These are phyloP conservation scores for Macquaria australasica DNA, from an alignment of 2,113 vertebrate genomes.

Conservation along the genomic window DNA sequence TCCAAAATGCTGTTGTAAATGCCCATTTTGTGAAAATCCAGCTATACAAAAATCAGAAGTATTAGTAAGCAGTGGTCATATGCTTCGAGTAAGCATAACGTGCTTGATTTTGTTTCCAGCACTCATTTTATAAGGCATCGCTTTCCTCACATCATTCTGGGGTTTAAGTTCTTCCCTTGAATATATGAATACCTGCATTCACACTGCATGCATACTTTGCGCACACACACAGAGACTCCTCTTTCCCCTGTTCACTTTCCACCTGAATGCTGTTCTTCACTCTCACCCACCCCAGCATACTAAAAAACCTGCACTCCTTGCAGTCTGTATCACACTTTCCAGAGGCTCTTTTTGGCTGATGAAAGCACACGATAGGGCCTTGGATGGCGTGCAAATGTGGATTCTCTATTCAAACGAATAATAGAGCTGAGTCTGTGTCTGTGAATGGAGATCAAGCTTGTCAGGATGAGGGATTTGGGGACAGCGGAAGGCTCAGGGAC, in stretches of 20 bases:
- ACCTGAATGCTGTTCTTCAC: constrained; percentile 24
- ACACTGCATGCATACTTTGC: background rate
- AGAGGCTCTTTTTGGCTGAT: constrained; percentile 47
- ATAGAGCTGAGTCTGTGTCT: constrained; percentile 48
- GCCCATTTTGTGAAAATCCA: background rate
- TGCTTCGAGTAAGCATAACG: background rate
- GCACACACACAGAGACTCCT: background rate
- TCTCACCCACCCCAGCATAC: constrained; percentile 21
- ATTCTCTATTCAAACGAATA: constrained; percentile 56
- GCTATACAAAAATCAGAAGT: background rate
- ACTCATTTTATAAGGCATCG: background rate
- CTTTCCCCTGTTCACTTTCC: constrained; percentile 1
- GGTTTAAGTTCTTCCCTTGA: background rate
- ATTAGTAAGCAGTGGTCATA: background rate
- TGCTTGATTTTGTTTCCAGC: background rate
- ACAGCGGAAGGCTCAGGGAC: constrained; percentile 51
- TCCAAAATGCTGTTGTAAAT: background rate
- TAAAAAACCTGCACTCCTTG: constrained; percentile 3
- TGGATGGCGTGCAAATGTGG: constrained; percentile 28
- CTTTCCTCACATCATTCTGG: background rate
- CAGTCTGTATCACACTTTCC: constrained; percentile 38
- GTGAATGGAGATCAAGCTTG: constrained; percentile 72
- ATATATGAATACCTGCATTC: background rate
- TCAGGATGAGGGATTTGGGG: constrained; percentile 69
- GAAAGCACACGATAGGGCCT: constrained; percentile 45